Base-by-base conservation (phyloP, 2,113 vertebrate species). In the Notiomystis cincta region DNA sequence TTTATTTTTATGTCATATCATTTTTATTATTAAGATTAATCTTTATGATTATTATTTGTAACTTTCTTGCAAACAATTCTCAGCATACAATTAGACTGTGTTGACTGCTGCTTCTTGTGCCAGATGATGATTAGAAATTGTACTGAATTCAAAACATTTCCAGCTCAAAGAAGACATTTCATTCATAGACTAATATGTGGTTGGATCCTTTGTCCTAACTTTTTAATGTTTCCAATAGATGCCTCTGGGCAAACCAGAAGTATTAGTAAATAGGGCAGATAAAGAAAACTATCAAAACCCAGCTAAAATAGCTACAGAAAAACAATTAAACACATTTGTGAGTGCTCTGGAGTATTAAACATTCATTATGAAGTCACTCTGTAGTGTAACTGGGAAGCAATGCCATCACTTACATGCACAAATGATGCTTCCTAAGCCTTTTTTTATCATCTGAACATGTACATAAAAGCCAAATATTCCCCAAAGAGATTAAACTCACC, bases 231-330 rank as follows among this genome's bases (percentile, higher is more conserved):
- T 93, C 35, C 27, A 89, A 28, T 54, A 81, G 51, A 77, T 88
- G 45, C 66, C 44, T 90, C 70, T 95, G 66, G 89, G 67, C 56
- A 91, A 90, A 96, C 81, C 47, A 58, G 70, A 94, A 71, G 72
- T 80, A 79, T 61, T 94, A 84, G 62, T 80, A 96, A 96, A 87
- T 85, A 89, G 33, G 33, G 90, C 4, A 93, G 82, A 96, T 94
- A 95, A 94, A 96, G 66, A 77, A 96, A 98, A 91, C 51, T 71
- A 94, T 92, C 67, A 93, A 89, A 93, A 11, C 30, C 12, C 30
- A 77, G 37, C 5, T 56, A 44, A 96, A 87, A 87, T 71, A 89
- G 47, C 60, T 94, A 71, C 28, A 79, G 66, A 95, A 89, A 93
- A 89, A n/a, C 40, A 95, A 93, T 77, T 24, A 91, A 88, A 96